Conservation (phyloP, 2,113 vertebrate species). For the Phaethornis superciliosus region DNA sequence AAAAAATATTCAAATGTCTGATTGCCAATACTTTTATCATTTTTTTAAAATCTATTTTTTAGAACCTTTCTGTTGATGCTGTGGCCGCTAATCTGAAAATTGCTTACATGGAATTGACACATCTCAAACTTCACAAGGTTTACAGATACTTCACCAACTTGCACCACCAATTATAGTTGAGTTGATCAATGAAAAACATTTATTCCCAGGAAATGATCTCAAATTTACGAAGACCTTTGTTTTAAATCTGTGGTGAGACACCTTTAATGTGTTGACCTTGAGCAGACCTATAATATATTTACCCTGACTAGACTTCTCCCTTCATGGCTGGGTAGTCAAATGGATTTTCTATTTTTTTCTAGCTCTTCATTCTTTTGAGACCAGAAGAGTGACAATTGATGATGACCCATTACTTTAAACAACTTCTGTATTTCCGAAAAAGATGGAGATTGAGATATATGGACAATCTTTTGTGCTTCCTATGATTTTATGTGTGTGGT, state of each 20-base stretch:
- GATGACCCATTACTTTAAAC: neutral
- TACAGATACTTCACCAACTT: neutral
- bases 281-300: neutral
- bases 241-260: neutral
- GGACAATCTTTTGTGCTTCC: neutral
- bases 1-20: neutral
- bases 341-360: slow-evolving; percentile 29
- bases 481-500: neutral
- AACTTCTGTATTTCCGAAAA: neutral
- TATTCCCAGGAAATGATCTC: neutral
- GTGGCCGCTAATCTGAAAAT: neutral
- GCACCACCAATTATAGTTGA: neutral
- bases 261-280: slow-evolving; percentile 12
- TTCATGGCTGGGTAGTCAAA: neutral
- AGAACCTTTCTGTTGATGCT: neutral
- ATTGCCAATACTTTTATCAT: neutral
- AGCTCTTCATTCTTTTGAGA: neutral
- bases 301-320: neutral
- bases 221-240: neutral
- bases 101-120: neutral
- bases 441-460: neutral
- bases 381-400: neutral
- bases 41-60: neutral
- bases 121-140: neutral
- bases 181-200: neutral